Percentiles rank a stretch among this genome's conserved stretches.
Conservation (phyloP, 2,797 vertebrate species). For the Phrynocephalus guinanensis region DNA sequence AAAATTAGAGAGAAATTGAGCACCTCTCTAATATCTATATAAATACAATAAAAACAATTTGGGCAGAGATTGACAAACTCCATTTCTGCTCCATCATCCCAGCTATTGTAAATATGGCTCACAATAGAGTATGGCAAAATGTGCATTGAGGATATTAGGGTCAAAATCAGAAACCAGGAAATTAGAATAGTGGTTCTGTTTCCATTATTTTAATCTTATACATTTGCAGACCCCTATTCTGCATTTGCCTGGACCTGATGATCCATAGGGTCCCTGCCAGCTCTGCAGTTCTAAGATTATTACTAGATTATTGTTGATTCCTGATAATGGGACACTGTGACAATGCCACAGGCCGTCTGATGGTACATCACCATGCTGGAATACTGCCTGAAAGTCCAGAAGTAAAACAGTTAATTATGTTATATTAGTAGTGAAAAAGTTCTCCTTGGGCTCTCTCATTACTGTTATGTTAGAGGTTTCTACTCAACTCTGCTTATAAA, state of each 20-base stretch:
- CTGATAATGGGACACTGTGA: neutral
- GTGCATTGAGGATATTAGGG: neutral
- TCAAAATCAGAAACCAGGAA: neutral
- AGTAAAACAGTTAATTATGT: neutral
- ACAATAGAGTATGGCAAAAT: neutral
- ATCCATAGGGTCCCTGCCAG: no score
- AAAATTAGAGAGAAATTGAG: neutral
- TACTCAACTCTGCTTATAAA: conserved; percentile 19
- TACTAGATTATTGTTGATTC: no score
- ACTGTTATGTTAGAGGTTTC: neutral
- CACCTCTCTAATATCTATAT: neutral
- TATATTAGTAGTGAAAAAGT: neutral
- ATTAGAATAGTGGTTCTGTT: neutral
- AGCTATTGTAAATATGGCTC: neutral
- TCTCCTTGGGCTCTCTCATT: neutral
- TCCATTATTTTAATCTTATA: neutral
- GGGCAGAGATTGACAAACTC: neutral
- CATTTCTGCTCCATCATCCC: neutral
- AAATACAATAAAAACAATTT: neutral
- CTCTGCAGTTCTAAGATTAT: no score
- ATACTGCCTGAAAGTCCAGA: neutral
- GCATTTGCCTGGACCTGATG: no score
- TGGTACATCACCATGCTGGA: neutral
- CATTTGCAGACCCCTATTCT: neutral
- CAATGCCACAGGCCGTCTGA: neutral